Evolutionary conservation across 2,113 vertebrate species (phyloP).

Genomic region (Hemicordylus capensis): DNA sequence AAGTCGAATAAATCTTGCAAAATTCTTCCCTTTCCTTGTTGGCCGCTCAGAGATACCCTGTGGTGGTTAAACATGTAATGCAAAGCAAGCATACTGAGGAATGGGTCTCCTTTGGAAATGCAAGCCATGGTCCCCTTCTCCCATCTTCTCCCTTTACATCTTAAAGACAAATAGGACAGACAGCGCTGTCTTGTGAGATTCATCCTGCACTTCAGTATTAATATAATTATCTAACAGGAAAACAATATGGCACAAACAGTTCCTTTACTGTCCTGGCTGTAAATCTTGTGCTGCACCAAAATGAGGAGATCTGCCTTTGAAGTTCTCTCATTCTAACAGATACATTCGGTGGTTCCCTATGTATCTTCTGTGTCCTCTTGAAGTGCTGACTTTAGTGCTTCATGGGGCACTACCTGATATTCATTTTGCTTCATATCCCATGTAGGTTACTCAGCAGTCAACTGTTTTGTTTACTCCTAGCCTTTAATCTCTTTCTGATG

Average conservation of each 20-base stretch:
- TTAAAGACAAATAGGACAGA: slow-evolving; percentile 6
- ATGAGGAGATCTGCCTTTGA: slow-evolving; percentile 1
- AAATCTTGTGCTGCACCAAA: neutral
- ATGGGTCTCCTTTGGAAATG: slow-evolving; percentile 41
- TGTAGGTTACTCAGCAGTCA: neutral
- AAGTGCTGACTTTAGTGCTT: neutral
- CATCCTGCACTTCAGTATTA: neutral
- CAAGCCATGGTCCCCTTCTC: neutral
- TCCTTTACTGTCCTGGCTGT: slow-evolving; percentile 18
- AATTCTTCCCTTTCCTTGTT: slow-evolving; percentile 48
- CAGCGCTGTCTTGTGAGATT: neutral
- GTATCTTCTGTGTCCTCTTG: neutral
- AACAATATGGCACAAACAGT: slow-evolving; percentile 8
- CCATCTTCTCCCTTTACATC: slow-evolving; percentile 10
- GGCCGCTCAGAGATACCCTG: slow-evolving; percentile 20
- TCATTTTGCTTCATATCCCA: rapidly evolving
- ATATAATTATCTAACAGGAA: neutral
- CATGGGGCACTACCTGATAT: neutral
- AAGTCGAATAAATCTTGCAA: slow-evolving; percentile 59
- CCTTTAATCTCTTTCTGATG: neutral
- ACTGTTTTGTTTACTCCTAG: neutral
- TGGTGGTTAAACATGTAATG: slow-evolving; percentile 9
- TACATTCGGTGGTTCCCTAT: slow-evolving; percentile 8
- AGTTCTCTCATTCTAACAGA: neutral
- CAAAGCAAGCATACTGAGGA: slow-evolving; percentile 37